phyloP scores from a whole-genome alignment of 2,888 invertebrate genomes.

The Acanthoscelides obtectus region DNA sequence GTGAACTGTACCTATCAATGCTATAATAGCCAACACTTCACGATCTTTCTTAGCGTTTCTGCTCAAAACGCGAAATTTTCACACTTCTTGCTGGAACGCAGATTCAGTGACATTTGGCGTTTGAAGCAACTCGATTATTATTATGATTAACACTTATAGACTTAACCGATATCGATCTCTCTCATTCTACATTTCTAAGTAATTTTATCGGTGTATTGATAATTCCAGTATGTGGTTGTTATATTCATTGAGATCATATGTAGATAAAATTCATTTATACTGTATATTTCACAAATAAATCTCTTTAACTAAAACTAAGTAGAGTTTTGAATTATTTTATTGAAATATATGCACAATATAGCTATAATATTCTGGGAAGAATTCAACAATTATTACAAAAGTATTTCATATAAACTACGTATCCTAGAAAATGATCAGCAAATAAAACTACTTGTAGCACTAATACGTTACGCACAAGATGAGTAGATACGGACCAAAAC shows the following conservation, averaged over 20 bases:
- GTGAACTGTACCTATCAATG: too few relatives aligned
- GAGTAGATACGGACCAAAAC: too few relatives aligned
- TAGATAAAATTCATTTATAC: not conserved
- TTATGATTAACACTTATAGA: too few relatives aligned
- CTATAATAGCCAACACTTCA: too few relatives aligned
- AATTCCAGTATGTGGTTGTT: not conserved
- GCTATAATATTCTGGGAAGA: constrained; percentile 27
- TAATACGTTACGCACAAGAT: too few relatives aligned
- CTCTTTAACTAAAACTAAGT: constrained; percentile 3
- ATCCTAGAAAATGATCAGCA: not conserved
- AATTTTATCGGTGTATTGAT: not conserved
- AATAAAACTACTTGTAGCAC: not conserved
- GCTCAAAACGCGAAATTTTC: too few relatives aligned
- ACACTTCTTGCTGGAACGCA: too few relatives aligned
- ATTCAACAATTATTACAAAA: constrained; percentile 25
- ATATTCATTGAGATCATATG: not conserved
- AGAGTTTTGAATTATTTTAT: constrained; percentile 23
- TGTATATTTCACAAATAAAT: not conserved
- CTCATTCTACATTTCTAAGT: not conserved
- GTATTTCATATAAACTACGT: not conserved
- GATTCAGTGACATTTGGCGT: too few relatives aligned
- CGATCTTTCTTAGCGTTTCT: too few relatives aligned
- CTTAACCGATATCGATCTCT: not conserved
- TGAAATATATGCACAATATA: constrained; percentile 29
- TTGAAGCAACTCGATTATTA: too few relatives aligned